Conservation (phyloP, 2,888 invertebrate genomes). For the Trimorus sp. region DNA sequence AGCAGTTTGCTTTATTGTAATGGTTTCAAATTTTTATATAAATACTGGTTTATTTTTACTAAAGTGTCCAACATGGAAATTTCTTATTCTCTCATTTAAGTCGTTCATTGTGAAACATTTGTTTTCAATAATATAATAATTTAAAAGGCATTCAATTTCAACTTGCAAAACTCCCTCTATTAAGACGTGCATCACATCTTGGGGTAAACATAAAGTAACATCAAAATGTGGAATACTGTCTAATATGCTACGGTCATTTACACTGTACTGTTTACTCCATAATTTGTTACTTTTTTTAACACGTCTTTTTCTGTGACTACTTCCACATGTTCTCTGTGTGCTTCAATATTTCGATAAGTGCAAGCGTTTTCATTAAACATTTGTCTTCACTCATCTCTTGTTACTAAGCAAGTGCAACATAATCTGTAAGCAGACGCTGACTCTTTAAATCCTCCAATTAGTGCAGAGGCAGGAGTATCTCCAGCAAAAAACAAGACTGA, state of each 20-base stretch:
- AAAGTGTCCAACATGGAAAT: constrained; percentile 41
- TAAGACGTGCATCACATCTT: constrained; percentile 32
- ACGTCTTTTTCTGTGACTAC: background rate
- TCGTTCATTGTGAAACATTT: background rate
- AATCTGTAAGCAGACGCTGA: constrained; percentile 61
- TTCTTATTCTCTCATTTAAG: background rate
- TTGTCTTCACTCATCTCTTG: constrained; percentile 3
- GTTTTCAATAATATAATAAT: background rate
- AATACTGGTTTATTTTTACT: constrained; percentile 54
- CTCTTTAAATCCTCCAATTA: constrained; percentile 63
- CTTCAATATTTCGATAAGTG: background rate
- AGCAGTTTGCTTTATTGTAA: constrained; percentile 54
- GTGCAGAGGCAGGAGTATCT: constrained; percentile 64
- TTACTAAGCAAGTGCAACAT: constrained; percentile 58
- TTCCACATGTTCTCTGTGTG: constrained; percentile 26
- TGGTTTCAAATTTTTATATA: constrained; percentile 20
- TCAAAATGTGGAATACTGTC: constrained; percentile 6
- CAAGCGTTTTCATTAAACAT: constrained; percentile 11
- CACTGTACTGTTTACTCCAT: constrained; percentile 28
- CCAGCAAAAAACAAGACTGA: constrained; percentile 61
- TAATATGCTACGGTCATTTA: constrained; percentile 21
- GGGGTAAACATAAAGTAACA: constrained; percentile 25
- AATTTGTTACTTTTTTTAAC: background rate
- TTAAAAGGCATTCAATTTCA: constrained; percentile 10
- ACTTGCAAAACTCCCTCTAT: constrained; percentile 21